Conservation (phyloP, 2,797 vertebrate genomes). For the Phalanger gymnotis region DNA sequence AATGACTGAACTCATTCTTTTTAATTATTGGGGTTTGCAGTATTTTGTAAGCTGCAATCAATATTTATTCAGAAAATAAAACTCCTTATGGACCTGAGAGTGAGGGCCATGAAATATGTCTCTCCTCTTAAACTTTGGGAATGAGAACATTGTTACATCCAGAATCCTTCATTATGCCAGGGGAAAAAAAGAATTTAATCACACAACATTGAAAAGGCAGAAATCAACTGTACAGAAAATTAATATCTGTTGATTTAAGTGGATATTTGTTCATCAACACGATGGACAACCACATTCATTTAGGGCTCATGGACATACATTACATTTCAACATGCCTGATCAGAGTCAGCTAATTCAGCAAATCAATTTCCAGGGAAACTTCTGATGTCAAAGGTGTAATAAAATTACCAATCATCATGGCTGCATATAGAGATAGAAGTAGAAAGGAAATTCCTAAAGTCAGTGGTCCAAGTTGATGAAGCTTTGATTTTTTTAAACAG, state of each 20-base stretch:
- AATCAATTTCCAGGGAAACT: slow-evolving; percentile 50
- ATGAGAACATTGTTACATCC: slow-evolving; percentile 47
- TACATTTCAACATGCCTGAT: slow-evolving; percentile 20
- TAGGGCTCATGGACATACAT: slow-evolving; percentile 15
- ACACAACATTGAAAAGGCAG: slow-evolving; percentile 20
- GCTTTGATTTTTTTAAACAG: background rate
- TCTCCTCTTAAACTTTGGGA: slow-evolving; percentile 72
- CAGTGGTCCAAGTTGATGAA: background rate
- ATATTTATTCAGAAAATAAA: slow-evolving; percentile 82
- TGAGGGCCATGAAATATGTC: slow-evolving; percentile 73
- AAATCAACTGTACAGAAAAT: slow-evolving; percentile 54
- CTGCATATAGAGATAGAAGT: slow-evolving; percentile 35
- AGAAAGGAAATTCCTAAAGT: background rate
- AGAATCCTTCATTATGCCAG: slow-evolving; percentile 51
- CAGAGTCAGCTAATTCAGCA: slow-evolving; percentile 59
- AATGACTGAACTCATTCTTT: slow-evolving; percentile 77
- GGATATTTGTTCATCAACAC: slow-evolving; percentile 58
- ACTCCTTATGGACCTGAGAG: slow-evolving; percentile 72
- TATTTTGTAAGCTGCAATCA: slow-evolving; percentile 77
- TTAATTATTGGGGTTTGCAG: slow-evolving; percentile 78
- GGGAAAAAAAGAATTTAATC: slow-evolving; percentile 64
- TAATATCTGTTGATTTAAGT: slow-evolving; percentile 68
- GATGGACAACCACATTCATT: slow-evolving; percentile 56
- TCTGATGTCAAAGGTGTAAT: slow-evolving; percentile 54
- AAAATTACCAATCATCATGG: slow-evolving; percentile 43